A percentile compares a stretch with the other conserved stretches of the same genome.
phyloP scores from a whole-genome alignment of 1,140 invertebrate genomes.

The Drosophila bipectinata region DNA sequence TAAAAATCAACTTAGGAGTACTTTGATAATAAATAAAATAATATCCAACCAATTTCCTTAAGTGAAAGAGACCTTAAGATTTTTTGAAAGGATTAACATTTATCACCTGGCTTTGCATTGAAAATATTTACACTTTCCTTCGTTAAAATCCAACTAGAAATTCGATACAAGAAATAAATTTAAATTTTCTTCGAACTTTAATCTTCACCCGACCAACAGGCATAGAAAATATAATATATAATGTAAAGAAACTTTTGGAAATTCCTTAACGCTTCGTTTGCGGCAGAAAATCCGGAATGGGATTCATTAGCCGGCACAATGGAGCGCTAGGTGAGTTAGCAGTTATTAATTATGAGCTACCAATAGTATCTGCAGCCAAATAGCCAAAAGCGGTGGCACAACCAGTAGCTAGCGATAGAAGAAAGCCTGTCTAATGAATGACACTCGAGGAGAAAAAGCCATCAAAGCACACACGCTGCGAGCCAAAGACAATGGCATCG shows the following conservation, averaged over 20 bases:
- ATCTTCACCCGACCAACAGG: not conserved
- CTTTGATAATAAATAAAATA: no score
- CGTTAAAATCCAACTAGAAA: conserved; percentile 12
- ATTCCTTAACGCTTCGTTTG: conserved; percentile 42
- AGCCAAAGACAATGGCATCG: conserved; percentile 63
- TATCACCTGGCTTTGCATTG: not conserved
- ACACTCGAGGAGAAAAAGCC: conserved; percentile 44
- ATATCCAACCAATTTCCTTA: no score
- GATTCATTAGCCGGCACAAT: conserved; percentile 73
- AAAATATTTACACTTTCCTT: conserved; percentile 1
- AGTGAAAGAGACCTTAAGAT: no score
- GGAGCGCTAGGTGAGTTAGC: conserved; percentile 66
- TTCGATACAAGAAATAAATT: conserved; percentile 10
- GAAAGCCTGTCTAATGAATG: conserved; percentile 60
- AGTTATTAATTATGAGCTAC: conserved; percentile 67
- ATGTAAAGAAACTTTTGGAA: not conserved
- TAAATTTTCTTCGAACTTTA: not conserved
- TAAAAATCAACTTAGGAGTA: no score
- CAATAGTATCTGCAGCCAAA: conserved; percentile 18
- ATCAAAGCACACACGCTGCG: conserved; percentile 67
- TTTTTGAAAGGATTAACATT: not conserved
- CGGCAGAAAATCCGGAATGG: conserved; percentile 32
- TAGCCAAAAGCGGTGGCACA: conserved; percentile 17
- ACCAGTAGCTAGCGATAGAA: conserved; percentile 47
- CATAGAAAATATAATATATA: not conserved